These are phyloP conservation scores for Melanotaenia maccullochi DNA, from an alignment of 2,797 vertebrate species.

Conservation along the genomic window DNA sequence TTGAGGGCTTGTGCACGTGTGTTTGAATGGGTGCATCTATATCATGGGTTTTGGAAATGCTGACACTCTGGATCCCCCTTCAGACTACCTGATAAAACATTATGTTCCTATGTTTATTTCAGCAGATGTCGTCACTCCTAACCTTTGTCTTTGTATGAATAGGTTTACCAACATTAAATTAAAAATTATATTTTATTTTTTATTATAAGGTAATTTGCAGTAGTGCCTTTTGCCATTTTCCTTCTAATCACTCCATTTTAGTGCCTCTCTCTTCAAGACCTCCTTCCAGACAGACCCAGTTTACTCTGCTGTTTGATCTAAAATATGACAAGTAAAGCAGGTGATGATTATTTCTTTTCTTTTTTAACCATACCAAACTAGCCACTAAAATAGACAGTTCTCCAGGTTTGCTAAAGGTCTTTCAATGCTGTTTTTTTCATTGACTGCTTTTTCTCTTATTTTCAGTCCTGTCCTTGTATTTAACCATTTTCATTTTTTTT, in stretches of 20 bases:
- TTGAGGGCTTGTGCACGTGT: conserved; percentile 5
- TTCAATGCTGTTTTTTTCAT: no score
- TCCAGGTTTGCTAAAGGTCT: no score
- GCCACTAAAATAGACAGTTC: no score
- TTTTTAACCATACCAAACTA: no score
- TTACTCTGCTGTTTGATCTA: background rate
- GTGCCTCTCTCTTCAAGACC: background rate
- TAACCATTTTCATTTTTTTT: no score
- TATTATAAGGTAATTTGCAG: background rate
- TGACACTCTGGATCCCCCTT: conserved; percentile 3
- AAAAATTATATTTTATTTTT: background rate
- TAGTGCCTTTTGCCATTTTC: background rate
- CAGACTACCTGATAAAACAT: background rate
- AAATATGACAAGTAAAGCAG: background rate
- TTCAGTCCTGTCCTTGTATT: no score
- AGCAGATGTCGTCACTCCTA: background rate
- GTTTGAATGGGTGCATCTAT: conserved; percentile 20
- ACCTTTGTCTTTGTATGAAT: background rate
- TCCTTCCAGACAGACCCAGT: background rate
- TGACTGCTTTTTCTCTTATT: no score
- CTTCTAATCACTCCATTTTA: background rate
- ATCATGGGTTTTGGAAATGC: background rate
- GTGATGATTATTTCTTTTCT: no score
- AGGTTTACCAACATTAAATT: background rate
- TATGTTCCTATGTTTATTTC: background rate